Evolutionary conservation across 2,113 vertebrate genomes (phyloP).

Genomic region (Lasiurus borealis): DNA sequence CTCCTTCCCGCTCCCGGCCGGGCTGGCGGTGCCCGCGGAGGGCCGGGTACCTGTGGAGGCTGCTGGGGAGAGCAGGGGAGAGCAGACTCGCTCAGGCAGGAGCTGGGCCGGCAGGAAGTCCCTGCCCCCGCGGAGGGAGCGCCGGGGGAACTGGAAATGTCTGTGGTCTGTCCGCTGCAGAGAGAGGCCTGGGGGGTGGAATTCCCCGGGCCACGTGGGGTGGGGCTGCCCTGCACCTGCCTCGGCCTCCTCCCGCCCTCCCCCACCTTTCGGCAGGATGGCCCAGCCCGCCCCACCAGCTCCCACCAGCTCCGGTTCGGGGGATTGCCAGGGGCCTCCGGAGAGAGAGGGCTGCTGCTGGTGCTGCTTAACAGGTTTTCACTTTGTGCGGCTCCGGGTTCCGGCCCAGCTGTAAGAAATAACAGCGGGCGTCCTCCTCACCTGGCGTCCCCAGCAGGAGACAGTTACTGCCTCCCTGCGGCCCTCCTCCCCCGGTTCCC

Average conservation of each 20-base stretch:
- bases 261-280: background rate
- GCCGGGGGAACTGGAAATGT: conserved; percentile 71
- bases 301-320: background rate
- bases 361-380: background rate
- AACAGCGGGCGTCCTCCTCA: background rate
- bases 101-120: conserved; percentile 40
- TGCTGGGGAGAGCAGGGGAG: background rate
- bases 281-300: background rate
- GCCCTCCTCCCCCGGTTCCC: background rate
- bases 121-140: background rate
- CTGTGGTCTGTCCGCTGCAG: conserved; percentile 73
- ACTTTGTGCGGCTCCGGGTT: background rate
- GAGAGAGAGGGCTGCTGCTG: background rate
- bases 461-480: background rate
- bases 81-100: background rate
- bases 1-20: background rate
- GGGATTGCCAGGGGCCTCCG: background rate
- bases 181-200: conserved; percentile 57
- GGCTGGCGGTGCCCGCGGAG: background rate
- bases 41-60: background rate
- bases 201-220: conserved; percentile 72
- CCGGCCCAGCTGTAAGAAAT: background rate
- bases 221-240: background rate
- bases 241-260: background rate
- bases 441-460: background rate